These are phyloP conservation scores for Abrostola tripartita DNA, from an alignment of 2,888 invertebrate species.

Conservation along the genomic window DNA sequence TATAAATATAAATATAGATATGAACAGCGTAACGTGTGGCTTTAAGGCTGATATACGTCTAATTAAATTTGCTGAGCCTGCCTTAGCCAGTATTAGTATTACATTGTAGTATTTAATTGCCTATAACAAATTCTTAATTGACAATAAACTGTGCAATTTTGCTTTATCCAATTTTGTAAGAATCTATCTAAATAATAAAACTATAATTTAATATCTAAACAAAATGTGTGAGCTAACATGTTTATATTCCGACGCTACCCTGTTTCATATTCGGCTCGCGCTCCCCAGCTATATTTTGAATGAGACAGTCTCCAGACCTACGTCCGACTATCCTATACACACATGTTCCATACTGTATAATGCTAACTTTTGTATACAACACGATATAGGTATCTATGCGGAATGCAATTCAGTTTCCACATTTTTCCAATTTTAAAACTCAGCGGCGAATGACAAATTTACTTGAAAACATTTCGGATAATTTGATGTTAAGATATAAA, in stretches of 20 bases:
- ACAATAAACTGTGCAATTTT: conserved; percentile 6
- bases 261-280: conserved; percentile 78
- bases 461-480: conserved; percentile 35
- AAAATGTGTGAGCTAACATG: conserved; percentile 14
- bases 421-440: conserved; percentile 50
- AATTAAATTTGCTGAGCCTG: conserved; percentile 23
- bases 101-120: conserved; percentile 43
- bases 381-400: conserved; percentile 24
- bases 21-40: conserved; percentile 21
- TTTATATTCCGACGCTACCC: conserved; percentile 75
- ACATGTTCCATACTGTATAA: conserved; percentile 64
- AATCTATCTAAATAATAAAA: conserved; percentile 18
- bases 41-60: conserved; percentile 18
- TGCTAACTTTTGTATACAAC: conserved; percentile 44
- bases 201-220: conserved; percentile 27
- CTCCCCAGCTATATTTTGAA: conserved; percentile 78
- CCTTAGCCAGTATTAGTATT: conserved; percentile 34
- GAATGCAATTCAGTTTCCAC: conserved; percentile 36
- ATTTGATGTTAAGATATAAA: conserved; percentile 48
- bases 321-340: conserved; percentile 68
- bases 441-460: conserved; percentile 41
- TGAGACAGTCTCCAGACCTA: conserved; percentile 79
- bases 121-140: conserved; percentile 20
- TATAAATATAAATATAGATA: conserved; percentile 35
- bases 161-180: conserved; percentile 22